phyloP scores from a whole-genome alignment of 2,888 invertebrate genomes.

The Barypeithes pellucidus region DNA sequence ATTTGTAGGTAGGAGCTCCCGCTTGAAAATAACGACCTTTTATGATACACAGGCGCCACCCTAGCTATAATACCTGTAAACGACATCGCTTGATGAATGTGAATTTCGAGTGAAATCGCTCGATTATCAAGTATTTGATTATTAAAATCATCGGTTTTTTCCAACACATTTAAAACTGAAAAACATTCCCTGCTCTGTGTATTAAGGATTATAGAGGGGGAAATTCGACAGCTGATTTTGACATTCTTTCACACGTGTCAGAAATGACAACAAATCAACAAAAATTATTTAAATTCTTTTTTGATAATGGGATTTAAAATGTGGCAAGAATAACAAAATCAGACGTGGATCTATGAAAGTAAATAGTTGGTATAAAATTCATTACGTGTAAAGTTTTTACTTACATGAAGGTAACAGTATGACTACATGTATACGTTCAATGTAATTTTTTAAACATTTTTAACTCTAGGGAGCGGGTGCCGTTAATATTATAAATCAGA shows the following conservation, averaged over 20 bases:
- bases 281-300: slow-evolving; percentile 25
- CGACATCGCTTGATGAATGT: too few relatives aligned
- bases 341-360: slow-evolving; percentile 1
- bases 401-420: background rate
- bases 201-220: background rate
- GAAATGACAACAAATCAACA: slow-evolving; percentile 11
- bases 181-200: too few relatives aligned
- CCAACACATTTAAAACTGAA: too few relatives aligned
- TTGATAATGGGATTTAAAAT: slow-evolving; percentile 12
- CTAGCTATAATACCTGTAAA: too few relatives aligned
- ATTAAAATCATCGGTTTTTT: too few relatives aligned
- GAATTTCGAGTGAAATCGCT: too few relatives aligned
- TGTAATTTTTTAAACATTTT: background rate
- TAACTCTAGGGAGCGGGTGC: background rate
- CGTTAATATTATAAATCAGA: background rate
- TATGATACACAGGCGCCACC: too few relatives aligned
- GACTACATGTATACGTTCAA: background rate
- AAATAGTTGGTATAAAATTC: background rate
- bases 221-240: slow-evolving; percentile 19
- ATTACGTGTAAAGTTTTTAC: slow-evolving; percentile 8
- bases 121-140: too few relatives aligned
- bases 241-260: slow-evolving; percentile 27
- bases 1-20: too few relatives aligned
- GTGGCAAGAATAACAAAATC: slow-evolving; percentile 23
- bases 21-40: too few relatives aligned